A percentile compares a stretch with the other conserved stretches of the same genome.
These are phyloP conservation scores for human DNA, from an alignment of 2,113 vertebrate species.

Conservation along the genomic window GRCh38 chr2:198587001-198587500, in stretches of 20 bases:
- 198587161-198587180: neutral
- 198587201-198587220: neutral
- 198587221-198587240: neutral
- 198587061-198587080: neutral
- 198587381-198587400: neutral
- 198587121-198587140: neutral
- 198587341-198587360: rapidly evolving
- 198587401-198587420: neutral
- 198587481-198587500: conserved; percentile 86
- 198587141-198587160: neutral
- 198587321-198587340: no score
- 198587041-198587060: neutral
- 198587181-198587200: neutral
- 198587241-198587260: rapidly evolving
- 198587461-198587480: conserved; percentile 83
- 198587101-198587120: no score
- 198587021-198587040: neutral
- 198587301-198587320: neutral
- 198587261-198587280: neutral
- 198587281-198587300: neutral
- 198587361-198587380: neutral
- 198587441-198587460: conserved; percentile 78
- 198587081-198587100: neutral
- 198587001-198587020: neutral
- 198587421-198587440: conserved; percentile 81